Conservation (phyloP, 2,888 invertebrate species). For the Apodemia hepburni region DNA sequence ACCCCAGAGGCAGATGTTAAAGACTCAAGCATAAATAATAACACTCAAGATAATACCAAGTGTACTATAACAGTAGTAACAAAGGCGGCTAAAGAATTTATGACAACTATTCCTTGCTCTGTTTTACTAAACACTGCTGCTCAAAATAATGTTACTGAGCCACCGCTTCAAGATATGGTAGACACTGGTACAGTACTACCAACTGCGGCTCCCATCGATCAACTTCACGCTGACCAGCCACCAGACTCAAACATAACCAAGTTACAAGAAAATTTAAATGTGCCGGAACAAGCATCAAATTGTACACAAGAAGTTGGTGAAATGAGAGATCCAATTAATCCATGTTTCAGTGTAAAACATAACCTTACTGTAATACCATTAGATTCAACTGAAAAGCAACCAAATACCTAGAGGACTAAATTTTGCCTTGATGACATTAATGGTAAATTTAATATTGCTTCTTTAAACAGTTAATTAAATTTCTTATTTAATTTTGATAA, state of each 20-base stretch:
- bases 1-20: constrained; percentile 67
- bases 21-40: constrained; percentile 44
- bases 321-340: constrained; percentile 63
- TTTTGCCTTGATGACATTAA: no score
- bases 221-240: constrained; percentile 39
- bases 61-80: constrained; percentile 68
- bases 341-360: constrained; percentile 57
- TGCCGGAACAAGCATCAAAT: constrained; percentile 36
- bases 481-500: no score
- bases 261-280: constrained; percentile 35
- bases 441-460: no score
- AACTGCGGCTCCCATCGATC: constrained; percentile 28
- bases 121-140: constrained; percentile 65
- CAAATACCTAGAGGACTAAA: not conserved
- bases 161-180: constrained; percentile 41
- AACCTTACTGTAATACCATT: constrained; percentile 66
- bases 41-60: constrained; percentile 57
- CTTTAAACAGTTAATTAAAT: no score
- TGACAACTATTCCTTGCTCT: constrained; percentile 73
- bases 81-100: constrained; percentile 61
- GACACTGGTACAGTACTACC: constrained; percentile 37
- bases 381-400: constrained; percentile 26
- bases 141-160: constrained; percentile 72
- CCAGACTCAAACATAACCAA: constrained; percentile 42
- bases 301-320: constrained; percentile 53